Evolutionary conservation across 2,797 vertebrate species (phyloP).

Genomic region (Cercopithecus hamlyni): DNA sequence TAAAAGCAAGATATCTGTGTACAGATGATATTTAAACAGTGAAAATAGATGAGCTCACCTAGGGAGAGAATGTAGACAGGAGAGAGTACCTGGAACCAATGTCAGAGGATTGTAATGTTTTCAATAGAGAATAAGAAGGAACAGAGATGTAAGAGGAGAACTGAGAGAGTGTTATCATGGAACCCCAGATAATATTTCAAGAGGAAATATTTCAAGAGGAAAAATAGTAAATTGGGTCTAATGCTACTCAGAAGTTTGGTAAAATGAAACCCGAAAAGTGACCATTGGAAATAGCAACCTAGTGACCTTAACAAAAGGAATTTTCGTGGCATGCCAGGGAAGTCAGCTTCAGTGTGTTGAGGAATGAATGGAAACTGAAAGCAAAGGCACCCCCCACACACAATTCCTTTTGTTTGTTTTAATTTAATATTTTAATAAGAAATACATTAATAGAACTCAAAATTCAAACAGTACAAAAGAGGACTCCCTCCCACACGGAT

Average conservation of each 20-base stretch:
- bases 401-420: not conserved
- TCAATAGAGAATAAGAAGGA: not conserved
- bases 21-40: not conserved
- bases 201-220: not conserved
- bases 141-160: not conserved
- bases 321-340: not conserved
- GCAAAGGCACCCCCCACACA: not conserved
- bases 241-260: not conserved
- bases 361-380: not conserved
- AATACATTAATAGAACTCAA: not conserved
- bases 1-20: not conserved
- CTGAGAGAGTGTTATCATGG: not conserved
- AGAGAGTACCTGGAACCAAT: not conserved
- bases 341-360: not conserved
- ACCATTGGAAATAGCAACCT: not conserved
- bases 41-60: not conserved
- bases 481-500: not conserved
- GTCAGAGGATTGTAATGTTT: not conserved
- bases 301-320: not conserved
- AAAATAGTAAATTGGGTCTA: not conserved
- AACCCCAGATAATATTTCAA: too few relatives aligned
- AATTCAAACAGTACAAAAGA: not conserved
- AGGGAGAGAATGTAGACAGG: not conserved
- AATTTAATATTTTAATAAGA: not conserved
- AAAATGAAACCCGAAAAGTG: not conserved